A percentile compares a stretch with the other conserved stretches of the same genome.
Evolutionary conservation across 2,113 vertebrate genomes (phyloP).

Genomic region (Artemisiospiza belli): DNA sequence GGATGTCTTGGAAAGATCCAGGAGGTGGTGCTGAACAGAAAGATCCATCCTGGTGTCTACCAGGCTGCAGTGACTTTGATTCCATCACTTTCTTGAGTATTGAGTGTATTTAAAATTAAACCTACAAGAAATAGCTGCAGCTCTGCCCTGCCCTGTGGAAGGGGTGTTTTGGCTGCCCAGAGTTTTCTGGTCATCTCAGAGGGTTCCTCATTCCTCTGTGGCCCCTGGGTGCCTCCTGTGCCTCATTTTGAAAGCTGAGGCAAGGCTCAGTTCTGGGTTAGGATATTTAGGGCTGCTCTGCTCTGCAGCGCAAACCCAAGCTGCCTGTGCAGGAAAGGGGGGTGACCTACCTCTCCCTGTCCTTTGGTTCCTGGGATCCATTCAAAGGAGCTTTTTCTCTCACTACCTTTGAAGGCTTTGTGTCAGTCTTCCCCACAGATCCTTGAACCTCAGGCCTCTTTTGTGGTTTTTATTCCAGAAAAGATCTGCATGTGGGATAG

Average conservation of each 20-base stretch:
- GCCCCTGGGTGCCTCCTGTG: not conserved
- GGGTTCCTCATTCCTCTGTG: not conserved
- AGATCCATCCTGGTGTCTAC: not conserved
- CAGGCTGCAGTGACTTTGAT: not conserved
- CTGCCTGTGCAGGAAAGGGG: not conserved
- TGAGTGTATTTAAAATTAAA: not conserved
- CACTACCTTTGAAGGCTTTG: not conserved
- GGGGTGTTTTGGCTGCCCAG: not conserved
- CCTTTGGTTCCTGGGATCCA: not conserved
- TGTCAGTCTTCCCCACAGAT: not conserved
- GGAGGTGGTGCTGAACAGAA: not conserved
- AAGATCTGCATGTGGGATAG: conserved; percentile 25
- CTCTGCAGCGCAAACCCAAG: conserved; percentile 1
- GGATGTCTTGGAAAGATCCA: not conserved
- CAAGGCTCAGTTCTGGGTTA: not conserved
- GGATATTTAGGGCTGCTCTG: conserved; percentile 17
- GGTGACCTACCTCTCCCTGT: conserved; percentile 36
- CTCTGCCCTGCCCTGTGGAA: not conserved
- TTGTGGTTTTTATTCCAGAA: not conserved
- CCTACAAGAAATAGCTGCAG: not conserved
- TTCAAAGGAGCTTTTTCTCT: conserved; percentile 1
- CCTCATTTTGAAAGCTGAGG: not conserved
- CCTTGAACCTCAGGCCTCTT: not conserved
- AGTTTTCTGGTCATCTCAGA: not conserved
- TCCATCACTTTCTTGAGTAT: not conserved